These are phyloP conservation scores for Bubo scandiacus DNA, from an alignment of 2,113 vertebrate species.

Conservation along the genomic window DNA sequence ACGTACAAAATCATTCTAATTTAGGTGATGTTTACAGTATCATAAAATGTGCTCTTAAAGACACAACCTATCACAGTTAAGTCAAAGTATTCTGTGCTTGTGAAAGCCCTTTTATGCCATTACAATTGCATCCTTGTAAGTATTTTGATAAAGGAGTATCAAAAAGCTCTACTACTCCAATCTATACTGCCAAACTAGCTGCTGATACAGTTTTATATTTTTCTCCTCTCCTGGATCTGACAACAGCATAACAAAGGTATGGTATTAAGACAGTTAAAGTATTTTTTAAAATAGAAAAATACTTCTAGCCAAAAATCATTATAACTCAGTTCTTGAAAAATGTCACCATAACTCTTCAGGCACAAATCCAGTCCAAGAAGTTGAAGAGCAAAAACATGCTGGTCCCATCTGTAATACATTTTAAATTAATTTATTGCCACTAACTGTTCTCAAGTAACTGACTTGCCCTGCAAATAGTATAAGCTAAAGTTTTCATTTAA, in stretches of 20 bases:
- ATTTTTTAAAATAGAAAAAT: neutral
- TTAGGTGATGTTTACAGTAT: neutral
- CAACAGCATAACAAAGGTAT: neutral
- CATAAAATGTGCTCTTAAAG: neutral
- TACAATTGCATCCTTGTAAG: neutral
- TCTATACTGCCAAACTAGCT: neutral
- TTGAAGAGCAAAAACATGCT: neutral
- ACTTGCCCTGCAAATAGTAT: neutral
- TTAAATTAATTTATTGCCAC: slow-evolving; percentile 22
- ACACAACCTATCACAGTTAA: neutral
- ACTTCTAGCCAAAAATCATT: neutral
- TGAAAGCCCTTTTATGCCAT: neutral
- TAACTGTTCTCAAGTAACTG: slow-evolving; percentile 25
- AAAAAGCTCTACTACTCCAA: neutral
- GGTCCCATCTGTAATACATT: neutral
- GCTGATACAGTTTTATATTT: neutral
- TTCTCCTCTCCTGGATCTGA: neutral
- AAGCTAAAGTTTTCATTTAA: neutral
- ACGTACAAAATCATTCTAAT: neutral
- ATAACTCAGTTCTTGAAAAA: neutral
- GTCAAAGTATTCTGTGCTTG: neutral
- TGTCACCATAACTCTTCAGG: neutral
- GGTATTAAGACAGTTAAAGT: neutral
- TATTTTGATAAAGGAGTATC: neutral
- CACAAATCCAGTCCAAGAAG: neutral